These are phyloP conservation scores for Toxonevra muliebris DNA, from an alignment of 2,888 invertebrate genomes.

Conservation along the genomic window DNA sequence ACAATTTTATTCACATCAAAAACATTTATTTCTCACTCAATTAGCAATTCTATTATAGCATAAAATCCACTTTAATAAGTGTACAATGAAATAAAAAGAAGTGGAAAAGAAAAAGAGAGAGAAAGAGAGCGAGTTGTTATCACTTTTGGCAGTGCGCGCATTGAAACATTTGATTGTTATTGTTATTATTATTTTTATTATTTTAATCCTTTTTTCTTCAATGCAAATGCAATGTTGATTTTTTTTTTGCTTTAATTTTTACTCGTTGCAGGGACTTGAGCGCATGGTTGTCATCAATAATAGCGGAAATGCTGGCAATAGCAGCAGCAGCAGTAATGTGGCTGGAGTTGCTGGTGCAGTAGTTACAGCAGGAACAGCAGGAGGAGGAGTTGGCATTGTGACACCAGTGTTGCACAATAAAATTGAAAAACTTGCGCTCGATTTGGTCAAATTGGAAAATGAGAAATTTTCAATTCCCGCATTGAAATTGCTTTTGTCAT, in stretches of 20 bases:
- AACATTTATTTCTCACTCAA: too few species aligned
- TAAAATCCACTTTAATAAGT: too few species aligned
- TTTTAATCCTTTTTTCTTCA: constrained; percentile 1
- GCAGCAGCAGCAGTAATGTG: constrained; percentile 22
- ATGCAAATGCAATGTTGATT: constrained; percentile 11
- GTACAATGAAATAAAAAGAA: too few species aligned
- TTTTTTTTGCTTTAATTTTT: constrained; percentile 2
- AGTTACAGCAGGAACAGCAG: constrained; percentile 29
- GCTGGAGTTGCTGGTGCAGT: constrained; percentile 29
- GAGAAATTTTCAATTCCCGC: constrained; percentile 76
- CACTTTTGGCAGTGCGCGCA: too few species aligned
- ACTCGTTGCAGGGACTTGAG: constrained; percentile 71
- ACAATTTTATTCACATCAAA: too few species aligned
- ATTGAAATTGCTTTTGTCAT: constrained; percentile 77
- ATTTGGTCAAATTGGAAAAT: constrained; percentile 75
- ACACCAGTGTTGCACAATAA: constrained; percentile 70
- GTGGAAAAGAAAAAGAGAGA: too few species aligned
- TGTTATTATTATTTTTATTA: constrained; percentile 17
- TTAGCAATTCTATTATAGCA: too few species aligned
- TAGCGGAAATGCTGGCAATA: constrained; percentile 33
- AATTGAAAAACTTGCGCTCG: constrained; percentile 75
- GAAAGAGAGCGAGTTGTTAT: too few species aligned
- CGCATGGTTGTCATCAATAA: constrained; percentile 71
- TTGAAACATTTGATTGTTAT: not conserved
- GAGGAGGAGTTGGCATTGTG: constrained; percentile 55